These are phyloP conservation scores for Drosophila peninsularis DNA, from an alignment of 2,888 invertebrate species.

Conservation along the genomic window DNA sequence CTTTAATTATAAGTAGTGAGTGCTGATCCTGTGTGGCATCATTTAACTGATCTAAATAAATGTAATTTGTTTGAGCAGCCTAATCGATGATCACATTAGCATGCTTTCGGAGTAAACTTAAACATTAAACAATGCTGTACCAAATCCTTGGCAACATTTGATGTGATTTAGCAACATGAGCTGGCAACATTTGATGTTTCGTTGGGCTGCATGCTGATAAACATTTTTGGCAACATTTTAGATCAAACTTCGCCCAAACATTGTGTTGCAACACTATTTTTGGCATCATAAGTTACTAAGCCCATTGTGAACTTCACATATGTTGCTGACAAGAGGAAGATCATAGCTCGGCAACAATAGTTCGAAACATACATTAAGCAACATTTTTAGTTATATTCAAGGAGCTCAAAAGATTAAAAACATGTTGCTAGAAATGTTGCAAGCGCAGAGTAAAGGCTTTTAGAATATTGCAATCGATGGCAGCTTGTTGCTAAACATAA, in stretches of 20 bases:
- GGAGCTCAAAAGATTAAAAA: background rate
- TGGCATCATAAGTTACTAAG: too few relatives aligned
- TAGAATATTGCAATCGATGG: too few relatives aligned
- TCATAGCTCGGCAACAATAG: too few relatives aligned
- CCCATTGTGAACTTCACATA: too few relatives aligned
- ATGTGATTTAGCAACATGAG: background rate
- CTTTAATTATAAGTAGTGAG: conserved; percentile 17
- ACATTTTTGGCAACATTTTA: too few relatives aligned
- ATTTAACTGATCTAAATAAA: conserved; percentile 43
- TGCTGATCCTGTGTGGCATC: conserved; percentile 13
- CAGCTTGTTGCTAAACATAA: too few relatives aligned
- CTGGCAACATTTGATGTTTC: background rate
- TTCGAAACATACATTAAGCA: background rate
- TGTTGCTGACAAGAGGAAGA: too few relatives aligned
- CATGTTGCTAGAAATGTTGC: background rate
- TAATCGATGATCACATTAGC: conserved; percentile 28
- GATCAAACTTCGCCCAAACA: too few relatives aligned
- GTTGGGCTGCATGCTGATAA: background rate
- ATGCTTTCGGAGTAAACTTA: conserved; percentile 1
- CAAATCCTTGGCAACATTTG: too few relatives aligned
- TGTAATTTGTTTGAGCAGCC: conserved; percentile 27
- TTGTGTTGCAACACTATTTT: too few relatives aligned
- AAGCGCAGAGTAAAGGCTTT: too few relatives aligned
- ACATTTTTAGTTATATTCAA: background rate
- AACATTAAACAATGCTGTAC: too few relatives aligned